Conservation (phyloP, 2,888 invertebrate species). For the Dioctria rufipes region DNA sequence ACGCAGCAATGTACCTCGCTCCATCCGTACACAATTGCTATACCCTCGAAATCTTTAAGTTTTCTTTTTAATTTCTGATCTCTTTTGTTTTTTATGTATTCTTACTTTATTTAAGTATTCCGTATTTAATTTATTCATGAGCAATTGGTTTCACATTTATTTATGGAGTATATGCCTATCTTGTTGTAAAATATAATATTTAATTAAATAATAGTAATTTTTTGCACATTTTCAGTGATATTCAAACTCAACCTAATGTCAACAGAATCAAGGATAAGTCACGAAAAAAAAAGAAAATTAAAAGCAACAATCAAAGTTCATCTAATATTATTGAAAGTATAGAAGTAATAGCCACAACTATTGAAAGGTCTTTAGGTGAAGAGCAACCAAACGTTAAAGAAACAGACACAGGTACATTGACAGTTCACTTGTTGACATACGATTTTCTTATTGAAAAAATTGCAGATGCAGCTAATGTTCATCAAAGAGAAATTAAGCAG, state of each 20-base stretch:
- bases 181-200: no score
- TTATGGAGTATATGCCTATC: no score
- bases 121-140: no score
- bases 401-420: background rate
- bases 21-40: no score
- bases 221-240: no score
- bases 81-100: no score
- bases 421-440: background rate
- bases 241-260: constrained; percentile 71
- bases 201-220: no score
- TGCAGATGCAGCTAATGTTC: constrained; percentile 60
- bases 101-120: no score
- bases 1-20: no score
- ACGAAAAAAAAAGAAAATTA: constrained; percentile 76
- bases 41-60: no score
- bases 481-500: constrained; percentile 63
- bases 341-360: background rate
- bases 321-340: constrained; percentile 34
- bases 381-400: background rate
- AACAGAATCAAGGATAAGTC: constrained; percentile 76
- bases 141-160: no score
- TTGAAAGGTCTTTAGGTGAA: background rate
- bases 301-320: constrained; percentile 63
- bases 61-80: no score
- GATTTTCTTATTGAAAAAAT: background rate